Evolutionary conservation across 2,113 vertebrate genomes (phyloP).

Genomic region (Leptobrachium leishanense): DNA sequence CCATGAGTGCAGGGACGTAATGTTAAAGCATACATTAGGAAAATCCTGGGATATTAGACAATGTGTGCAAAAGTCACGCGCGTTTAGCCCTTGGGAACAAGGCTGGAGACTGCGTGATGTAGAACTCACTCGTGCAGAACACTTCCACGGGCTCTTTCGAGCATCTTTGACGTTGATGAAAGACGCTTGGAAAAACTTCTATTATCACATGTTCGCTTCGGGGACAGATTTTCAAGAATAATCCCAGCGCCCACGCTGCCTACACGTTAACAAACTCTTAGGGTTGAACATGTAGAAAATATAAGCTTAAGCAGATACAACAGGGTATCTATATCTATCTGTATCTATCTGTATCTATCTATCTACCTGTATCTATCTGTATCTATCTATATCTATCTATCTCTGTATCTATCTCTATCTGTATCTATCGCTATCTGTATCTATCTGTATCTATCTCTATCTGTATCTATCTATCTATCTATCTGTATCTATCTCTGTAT

Average conservation of each 20-base stretch:
- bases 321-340: too few relatives aligned
- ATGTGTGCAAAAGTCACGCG: background rate
- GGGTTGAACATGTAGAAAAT: too few relatives aligned
- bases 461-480: too few relatives aligned
- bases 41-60: background rate
- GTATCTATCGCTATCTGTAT: too few relatives aligned
- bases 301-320: too few relatives aligned
- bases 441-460: too few relatives aligned
- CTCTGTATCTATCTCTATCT: too few relatives aligned
- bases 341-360: too few relatives aligned
- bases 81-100: constrained; percentile 9
- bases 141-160: background rate
- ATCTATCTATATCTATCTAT: too few relatives aligned
- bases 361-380: too few relatives aligned
- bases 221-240: background rate
- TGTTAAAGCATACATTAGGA: constrained; percentile 20
- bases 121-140: constrained; percentile 1
- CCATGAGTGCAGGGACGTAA: background rate
- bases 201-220: background rate
- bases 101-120: background rate
- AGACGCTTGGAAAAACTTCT: background rate
- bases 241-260: background rate
- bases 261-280: too few relatives aligned
- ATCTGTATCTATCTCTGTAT: too few relatives aligned
- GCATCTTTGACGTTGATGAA: background rate